Conservation (phyloP, 2,888 invertebrate species). For the Teleiodes luculella region DNA sequence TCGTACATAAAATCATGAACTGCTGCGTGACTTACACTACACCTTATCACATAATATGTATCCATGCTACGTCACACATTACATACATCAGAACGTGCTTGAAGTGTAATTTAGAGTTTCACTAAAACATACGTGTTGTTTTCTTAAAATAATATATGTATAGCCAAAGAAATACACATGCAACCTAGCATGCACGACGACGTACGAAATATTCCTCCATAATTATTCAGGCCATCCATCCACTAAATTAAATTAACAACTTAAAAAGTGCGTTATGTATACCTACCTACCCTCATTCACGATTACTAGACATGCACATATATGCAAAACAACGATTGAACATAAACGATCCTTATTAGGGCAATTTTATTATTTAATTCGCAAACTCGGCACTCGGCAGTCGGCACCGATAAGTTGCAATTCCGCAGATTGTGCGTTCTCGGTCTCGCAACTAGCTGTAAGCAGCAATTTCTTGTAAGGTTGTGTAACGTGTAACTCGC, state of each 20-base stretch:
- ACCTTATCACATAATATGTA: no score
- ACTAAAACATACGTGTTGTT: background rate
- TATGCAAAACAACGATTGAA: background rate
- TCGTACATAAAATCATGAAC: no score
- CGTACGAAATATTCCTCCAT: no score
- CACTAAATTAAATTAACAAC: background rate
- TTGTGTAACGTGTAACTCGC: conserved; percentile 38
- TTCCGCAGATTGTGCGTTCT: conserved; percentile 25
- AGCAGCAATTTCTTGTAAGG: conserved; percentile 31
- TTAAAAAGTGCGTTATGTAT: background rate
- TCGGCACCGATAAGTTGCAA: conserved; percentile 8
- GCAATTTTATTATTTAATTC: conserved; percentile 8
- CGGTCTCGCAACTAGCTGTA: conserved; percentile 35
- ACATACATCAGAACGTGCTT: no score
- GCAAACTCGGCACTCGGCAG: background rate
- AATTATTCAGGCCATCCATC: conserved; percentile 1
- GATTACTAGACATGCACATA: background rate
- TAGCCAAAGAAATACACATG: background rate
- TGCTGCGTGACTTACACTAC: no score
- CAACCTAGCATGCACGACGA: background rate
- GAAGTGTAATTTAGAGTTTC: no score
- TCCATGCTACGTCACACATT: no score
- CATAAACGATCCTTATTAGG: conserved; percentile 2
- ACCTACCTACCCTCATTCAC: background rate
- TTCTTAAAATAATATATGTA: no score